Conservation (phyloP, 2,888 invertebrate species). For the Tachystola acroxantha region DNA sequence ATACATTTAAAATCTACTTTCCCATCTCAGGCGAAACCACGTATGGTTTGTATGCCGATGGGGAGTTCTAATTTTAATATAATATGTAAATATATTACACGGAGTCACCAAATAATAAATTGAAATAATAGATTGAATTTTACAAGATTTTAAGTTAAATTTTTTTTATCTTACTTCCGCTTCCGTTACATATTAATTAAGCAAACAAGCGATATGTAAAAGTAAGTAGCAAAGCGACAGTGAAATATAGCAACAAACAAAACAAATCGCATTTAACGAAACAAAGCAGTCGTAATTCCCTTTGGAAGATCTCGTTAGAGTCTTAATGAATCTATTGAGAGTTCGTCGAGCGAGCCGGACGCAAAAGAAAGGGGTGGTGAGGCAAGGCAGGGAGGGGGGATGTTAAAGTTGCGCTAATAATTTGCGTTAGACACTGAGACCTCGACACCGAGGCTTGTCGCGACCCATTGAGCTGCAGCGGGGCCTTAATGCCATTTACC, state of each 20-base stretch:
- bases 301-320: conserved; percentile 71
- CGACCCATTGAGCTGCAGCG: conserved; percentile 48
- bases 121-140: no score
- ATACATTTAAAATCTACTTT: no score
- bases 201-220: no score
- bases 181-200: no score
- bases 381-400: conserved; percentile 49
- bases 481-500: conserved; percentile 44
- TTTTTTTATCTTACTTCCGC: no score
- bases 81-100: no score
- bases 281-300: conserved; percentile 71
- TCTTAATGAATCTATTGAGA: conserved; percentile 77
- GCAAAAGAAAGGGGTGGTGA: conserved; percentile 49
- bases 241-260: conserved; percentile 49
- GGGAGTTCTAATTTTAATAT: no score
- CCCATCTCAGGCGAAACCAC: no score
- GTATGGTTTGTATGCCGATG: no score
- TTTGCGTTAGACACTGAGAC: conserved; percentile 48
- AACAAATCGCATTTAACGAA: conserved; percentile 69
- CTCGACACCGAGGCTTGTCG: conserved; percentile 9
- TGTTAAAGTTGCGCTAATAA: conserved; percentile 64
- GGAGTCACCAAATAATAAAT: no score
- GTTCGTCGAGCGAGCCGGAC: conserved; percentile 61
- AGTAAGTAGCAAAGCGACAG: conserved; percentile 21
- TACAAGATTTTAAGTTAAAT: no score